Base-by-base conservation (phyloP, 2,888 invertebrate species). In the Ptychoptera albimana region DNA sequence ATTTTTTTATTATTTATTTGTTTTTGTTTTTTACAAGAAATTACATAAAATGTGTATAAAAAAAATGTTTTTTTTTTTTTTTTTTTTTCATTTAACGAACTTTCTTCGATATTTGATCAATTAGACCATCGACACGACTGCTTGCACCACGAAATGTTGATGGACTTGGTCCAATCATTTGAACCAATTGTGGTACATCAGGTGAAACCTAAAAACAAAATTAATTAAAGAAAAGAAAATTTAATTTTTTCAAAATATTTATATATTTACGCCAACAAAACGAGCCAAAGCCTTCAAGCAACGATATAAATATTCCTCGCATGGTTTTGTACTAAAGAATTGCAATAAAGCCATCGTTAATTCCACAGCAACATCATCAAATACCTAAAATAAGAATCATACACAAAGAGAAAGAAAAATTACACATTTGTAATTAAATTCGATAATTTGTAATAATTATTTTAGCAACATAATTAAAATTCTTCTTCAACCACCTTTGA, bases 281-380 rank as follows among this genome's bases (percentile, higher is more conserved):
- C 78, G 70, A 11, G 79, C 76, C 52, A 92, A 70, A 1, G 89
- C 82, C 54, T 80, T 81, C 68, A 86, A 73, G 49, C 82, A 79
- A 50, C 87, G 77, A 70, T 71, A 85, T 54, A 84, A 71, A 53
- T 82, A 77, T 59, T 87, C 85, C 68, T 91, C 91, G 31, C 67
- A 66, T 29, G 87, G 85, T 58, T 77, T 82, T 45, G 75, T 74
- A 58, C 80, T 82, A 70, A 91, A 80, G 68, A 80, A 88, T 70
- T 92, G 91, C 51, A 92, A 74, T 56, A 89, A 70, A 43, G 91
- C 91, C 85, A 92, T 87, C 39, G 86, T 79, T 59, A 92, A 67
- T 67, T 92, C 92, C 46, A 89, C 86, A 47, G 89, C 88, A 45
- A 91, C 82, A 64, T 92, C 92, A 64, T 92, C 92, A 66, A 92